These are phyloP conservation scores for Drosophila anomelani DNA, from an alignment of 2,888 invertebrate genomes.

Conservation along the genomic window DNA sequence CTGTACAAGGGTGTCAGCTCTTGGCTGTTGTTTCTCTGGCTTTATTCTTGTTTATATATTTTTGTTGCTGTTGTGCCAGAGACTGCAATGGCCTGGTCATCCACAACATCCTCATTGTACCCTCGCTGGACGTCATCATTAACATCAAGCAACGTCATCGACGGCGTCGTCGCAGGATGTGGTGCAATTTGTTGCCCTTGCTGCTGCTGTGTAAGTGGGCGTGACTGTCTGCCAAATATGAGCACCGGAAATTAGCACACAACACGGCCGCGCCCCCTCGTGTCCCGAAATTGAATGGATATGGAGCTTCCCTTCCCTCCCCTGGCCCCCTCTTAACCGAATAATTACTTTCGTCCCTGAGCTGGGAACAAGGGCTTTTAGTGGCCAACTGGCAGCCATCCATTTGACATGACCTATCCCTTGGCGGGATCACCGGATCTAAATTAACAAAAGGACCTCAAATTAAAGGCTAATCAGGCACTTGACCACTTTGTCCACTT, in stretches of 20 bases:
- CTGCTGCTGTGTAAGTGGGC: slow-evolving; percentile 61
- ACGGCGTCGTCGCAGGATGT: slow-evolving; percentile 63
- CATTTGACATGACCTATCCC: slow-evolving; percentile 23
- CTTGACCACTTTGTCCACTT: slow-evolving; percentile 65
- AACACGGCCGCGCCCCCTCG: slow-evolving; percentile 38
- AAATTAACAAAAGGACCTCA: slow-evolving; percentile 74
- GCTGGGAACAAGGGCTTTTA: slow-evolving; percentile 34
- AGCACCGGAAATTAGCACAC: slow-evolving; percentile 77
- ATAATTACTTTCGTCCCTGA: slow-evolving; percentile 70
- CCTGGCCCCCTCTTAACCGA: slow-evolving; percentile 47
- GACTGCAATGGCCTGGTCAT: slow-evolving; percentile 59
- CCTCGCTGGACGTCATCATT: slow-evolving; percentile 24
- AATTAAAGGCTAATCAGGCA: slow-evolving; percentile 79
- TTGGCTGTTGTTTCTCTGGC: slow-evolving; percentile 41
- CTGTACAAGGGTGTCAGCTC: slow-evolving; percentile 55
- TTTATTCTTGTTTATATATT: slow-evolving; percentile 36
- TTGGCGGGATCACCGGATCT: slow-evolving; percentile 51
- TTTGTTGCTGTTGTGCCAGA: slow-evolving; percentile 33
- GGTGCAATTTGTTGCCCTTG: slow-evolving; percentile 67
- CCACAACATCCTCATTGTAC: slow-evolving; percentile 12
- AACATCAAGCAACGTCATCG: slow-evolving; percentile 39
- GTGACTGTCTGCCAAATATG: slow-evolving; percentile 75
- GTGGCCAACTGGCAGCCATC: slow-evolving; percentile 22
- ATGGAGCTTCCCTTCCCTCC: slow-evolving; percentile 1
- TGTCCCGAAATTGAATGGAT: slow-evolving; percentile 64